Evolutionary conservation across 2,797 vertebrate genomes (phyloP), one percentile per base, ranked within the genome.

Genomic region (Hydrocynus forskahlii): DNA sequence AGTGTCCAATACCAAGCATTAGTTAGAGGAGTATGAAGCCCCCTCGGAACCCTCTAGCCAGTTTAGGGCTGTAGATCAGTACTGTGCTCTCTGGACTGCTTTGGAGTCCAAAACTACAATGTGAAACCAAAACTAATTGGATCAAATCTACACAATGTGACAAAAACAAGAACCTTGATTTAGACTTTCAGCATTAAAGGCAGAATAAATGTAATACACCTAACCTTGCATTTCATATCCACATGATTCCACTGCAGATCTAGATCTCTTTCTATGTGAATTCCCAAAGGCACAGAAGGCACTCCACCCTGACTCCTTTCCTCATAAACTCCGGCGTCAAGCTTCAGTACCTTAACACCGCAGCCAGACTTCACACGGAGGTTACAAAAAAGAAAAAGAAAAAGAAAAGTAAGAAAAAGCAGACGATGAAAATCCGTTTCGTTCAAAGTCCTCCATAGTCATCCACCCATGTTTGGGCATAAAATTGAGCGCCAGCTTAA

Each of bases 401-500:
- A 0, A 62, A 10, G 55, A 68, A 60, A 8, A 8, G 40, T 4
- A 43, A 43, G 40, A 43, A 66, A n/a, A 52, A 79, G 60, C 80
- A 83, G 64, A 79, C 74, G 73, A 76, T 78, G 59, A 57, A 75
- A 70, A 76, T 54, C 17, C 38, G 14, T 69, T 60, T 79, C 62
- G 63, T 74, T 74, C 63, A 23, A 43, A 43, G 67, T 43, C 54
- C 81, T 82, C 63, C 7, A 63, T 60, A 67, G 62, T 57, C 82
- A 23, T 38, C 77, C 63, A 62, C n/a, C 60, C 73, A 74, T 66
- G 77, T 71, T 64, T 74, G 81, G 68, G 75, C 25, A 78, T 85
- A 80, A 82, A 85, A 82, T 48, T 72, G 66, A 78, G 62, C 79
- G 68, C 69, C 66, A 64, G 82, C 80, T 84, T 84, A 82, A 81